These are phyloP conservation scores for Mycteria americana DNA, from an alignment of 2,797 vertebrate genomes.

Conservation along the genomic window DNA sequence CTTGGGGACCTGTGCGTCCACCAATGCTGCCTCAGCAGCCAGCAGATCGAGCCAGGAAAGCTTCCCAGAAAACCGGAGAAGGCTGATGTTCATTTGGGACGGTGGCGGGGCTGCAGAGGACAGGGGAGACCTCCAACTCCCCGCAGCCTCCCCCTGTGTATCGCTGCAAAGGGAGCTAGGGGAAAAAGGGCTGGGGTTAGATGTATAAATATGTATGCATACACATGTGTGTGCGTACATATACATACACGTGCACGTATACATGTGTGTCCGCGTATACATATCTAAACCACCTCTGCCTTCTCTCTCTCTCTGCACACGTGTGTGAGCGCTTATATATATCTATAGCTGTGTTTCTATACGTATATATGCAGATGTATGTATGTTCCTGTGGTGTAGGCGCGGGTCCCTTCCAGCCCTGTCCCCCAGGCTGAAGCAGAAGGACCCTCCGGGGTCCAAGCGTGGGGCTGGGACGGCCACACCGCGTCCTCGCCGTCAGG, in stretches of 20 bases:
- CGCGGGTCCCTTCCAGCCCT: not conserved
- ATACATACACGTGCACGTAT: no score
- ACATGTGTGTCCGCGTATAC: fast-evolving
- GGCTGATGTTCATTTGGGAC: not conserved
- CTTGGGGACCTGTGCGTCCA: not conserved
- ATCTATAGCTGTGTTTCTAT: no score
- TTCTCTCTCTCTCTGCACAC: not conserved
- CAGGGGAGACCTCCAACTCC: not conserved
- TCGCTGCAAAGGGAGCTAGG: no score
- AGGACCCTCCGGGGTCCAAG: not conserved
- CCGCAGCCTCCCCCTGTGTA: not conserved
- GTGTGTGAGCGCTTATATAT: fast-evolving
- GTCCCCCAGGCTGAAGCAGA: not conserved
- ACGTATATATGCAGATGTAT: fast-evolving
- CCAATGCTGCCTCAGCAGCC: not conserved
- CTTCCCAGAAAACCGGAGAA: not conserved
- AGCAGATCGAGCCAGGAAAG: not conserved
- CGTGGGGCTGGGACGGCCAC: not conserved
- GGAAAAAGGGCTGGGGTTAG: not conserved
- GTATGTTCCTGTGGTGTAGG: fast-evolving
- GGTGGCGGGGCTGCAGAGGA: not conserved
- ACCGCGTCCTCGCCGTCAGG: not conserved
- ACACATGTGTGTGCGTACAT: no score
- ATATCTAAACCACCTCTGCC: no score
- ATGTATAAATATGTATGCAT: no score